Evolutionary conservation across 2,888 invertebrate species (phyloP), one percentile per base, ranked within the genome.

Genomic region (Loripinus fragilis): DNA sequence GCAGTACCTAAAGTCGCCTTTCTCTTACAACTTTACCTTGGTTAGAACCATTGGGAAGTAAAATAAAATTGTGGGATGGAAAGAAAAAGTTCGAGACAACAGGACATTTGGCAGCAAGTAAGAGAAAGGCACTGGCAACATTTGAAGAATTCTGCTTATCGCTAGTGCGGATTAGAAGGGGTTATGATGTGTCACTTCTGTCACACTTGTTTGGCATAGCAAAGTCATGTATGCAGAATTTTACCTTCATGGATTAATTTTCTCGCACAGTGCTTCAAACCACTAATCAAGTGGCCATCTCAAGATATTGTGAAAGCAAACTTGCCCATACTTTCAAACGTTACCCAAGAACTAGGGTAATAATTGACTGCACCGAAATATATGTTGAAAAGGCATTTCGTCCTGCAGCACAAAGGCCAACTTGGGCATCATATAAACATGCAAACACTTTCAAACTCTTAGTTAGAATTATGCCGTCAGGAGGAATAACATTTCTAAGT

Each of bases 351-450:
- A 35, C 65, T 30, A 30, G 65, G 2, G 20, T 20, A 23, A 35
- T 65, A 5, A 65, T 65, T 38, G 65, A 35, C 65, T 65, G 65
- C 35, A 23, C 65, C 25, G 65, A 65, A 35, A 38, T 38, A 20
- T 65, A 35, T 17, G 65, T 65, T 3, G 35, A 65, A 38, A 35
- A 35, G 25, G 35, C 65, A 25, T 65, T 65, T 38, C 33, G 33
- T 23, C 65, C 25, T 17, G n/a, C n/a, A n/a, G 65, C 17, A 12
- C 45, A 45, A 20, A 12, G 17, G 3, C 20, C 35, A n/a, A 65
- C n/a, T n/a, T 65, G 35, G 41, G 5, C 42, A 45, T 48, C 23
- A 3, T 45, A 45, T 20, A 45, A 45, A 17, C 45, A 45, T 45
- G 38, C 5, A 8, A 38, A 38, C 38, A 8, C 12, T 20, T 45